A percentile compares a stretch with the other conserved stretches of the same genome.
Conservation (phyloP, 2,888 invertebrate genomes). For the Prosopocoilus inquinatus region DNA sequence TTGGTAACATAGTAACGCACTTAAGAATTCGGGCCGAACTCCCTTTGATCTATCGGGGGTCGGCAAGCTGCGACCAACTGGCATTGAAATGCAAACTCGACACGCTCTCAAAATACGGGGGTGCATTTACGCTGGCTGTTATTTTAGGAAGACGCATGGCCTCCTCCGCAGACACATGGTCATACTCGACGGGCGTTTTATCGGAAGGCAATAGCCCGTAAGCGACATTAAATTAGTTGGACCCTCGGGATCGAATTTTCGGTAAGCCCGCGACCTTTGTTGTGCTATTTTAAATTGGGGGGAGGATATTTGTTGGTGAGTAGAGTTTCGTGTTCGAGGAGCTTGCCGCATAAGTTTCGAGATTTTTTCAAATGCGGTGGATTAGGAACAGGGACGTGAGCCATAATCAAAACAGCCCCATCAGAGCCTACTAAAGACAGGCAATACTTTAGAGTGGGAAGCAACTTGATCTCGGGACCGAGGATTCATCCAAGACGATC, state of each 20-base stretch:
- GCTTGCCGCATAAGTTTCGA: too few species aligned
- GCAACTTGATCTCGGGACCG: too few species aligned
- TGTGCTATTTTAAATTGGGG: conserved; percentile 1
- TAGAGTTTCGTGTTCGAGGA: too few species aligned
- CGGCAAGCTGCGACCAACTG: conserved; percentile 33
- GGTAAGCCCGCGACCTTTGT: conserved; percentile 17
- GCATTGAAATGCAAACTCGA: conserved; percentile 30
- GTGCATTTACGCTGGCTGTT: conserved; percentile 35
- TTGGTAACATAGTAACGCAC: conserved; percentile 34
- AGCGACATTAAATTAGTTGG: conserved; percentile 28
- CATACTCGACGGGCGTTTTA: conserved; percentile 29
- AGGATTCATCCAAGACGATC: too few species aligned
- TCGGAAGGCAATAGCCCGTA: conserved; percentile 34
- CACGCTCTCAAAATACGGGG: conserved; percentile 12
- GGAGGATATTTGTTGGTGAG: too few species aligned
- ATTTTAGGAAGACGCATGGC: conserved; percentile 35
- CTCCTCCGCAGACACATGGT: conserved; percentile 26
- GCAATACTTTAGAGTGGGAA: too few species aligned
- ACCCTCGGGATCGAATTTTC: conserved; percentile 24
- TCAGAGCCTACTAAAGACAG: too few species aligned
- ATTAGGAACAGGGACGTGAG: too few species aligned
- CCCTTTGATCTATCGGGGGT: conserved; percentile 34
- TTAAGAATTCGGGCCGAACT: conserved; percentile 32
- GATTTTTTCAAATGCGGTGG: too few species aligned
- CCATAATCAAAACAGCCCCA: too few species aligned